A percentile compares a stretch with the other conserved stretches of the same genome.
phyloP scores from a whole-genome alignment of 2,888 invertebrate species.

The Notocelia uddmanniana region DNA sequence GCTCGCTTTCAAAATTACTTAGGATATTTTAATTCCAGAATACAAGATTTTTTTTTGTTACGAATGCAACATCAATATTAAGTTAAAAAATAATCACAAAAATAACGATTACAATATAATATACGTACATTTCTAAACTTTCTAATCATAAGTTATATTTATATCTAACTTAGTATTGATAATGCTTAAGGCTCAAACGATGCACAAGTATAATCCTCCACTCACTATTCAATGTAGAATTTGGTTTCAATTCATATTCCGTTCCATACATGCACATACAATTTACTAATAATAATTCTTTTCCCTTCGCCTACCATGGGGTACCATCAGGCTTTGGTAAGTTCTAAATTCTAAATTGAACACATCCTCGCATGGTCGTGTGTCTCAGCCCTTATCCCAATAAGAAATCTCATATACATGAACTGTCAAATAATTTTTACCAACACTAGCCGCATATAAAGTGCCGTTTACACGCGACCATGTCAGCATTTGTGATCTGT shows the following conservation, averaged over 20 bases:
- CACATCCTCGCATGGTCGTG: conserved; percentile 37
- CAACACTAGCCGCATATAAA: not conserved
- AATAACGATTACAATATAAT: not conserved
- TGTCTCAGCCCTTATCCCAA: conserved; percentile 16
- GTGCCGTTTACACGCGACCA: conserved; percentile 19
- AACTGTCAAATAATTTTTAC: conserved; percentile 4
- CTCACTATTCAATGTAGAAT: conserved; percentile 43
- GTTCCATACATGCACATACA: conserved; percentile 42
- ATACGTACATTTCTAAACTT: not conserved
- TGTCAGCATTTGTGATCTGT: conserved; percentile 35
- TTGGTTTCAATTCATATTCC: conserved; percentile 38
- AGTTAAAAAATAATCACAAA: not conserved
- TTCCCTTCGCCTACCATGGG: conserved; percentile 71
- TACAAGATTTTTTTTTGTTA: not conserved
- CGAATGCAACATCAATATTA: conserved; percentile 7
- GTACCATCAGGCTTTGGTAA: conserved; percentile 80
- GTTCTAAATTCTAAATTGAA: conserved; percentile 55
- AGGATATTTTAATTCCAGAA: not conserved
- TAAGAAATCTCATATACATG: not conserved
- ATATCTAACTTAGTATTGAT: conserved; percentile 1
- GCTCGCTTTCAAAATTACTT: conserved; percentile 20
- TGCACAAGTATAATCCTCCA: conserved; percentile 12
- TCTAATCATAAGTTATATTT: not conserved
- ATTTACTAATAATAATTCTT: conserved; percentile 57
- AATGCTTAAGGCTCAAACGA: not conserved